Evolutionary conservation across 2,888 invertebrate genomes (phyloP).

Genomic region (Synergus gifuensis): DNA sequence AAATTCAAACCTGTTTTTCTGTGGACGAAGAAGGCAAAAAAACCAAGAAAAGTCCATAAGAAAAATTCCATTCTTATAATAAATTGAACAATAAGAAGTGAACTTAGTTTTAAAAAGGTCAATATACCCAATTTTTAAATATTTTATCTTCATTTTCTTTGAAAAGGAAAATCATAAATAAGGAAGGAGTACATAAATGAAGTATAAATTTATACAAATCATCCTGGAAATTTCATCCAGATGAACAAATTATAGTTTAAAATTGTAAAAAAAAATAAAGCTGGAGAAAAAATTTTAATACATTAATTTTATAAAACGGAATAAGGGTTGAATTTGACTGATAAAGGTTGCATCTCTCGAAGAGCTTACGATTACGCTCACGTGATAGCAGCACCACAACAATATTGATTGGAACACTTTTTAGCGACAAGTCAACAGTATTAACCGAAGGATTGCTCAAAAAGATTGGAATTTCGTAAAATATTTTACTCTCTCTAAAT

Average conservation of each 20-base stretch:
- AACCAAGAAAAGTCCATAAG: background rate
- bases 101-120: too few species aligned
- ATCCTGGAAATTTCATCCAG: too few species aligned
- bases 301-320: background rate
- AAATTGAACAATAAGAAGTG: too few species aligned
- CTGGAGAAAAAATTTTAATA: background rate
- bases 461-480: background rate
- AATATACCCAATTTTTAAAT: too few species aligned
- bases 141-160: background rate
- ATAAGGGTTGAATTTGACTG: background rate
- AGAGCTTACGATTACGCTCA: background rate
- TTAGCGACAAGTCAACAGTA: constrained; percentile 24
- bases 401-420: constrained; percentile 27
- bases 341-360: background rate
- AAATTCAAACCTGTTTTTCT: background rate
- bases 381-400: constrained; percentile 34
- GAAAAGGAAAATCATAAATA: background rate
- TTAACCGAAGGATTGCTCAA: constrained; percentile 27
- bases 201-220: background rate
- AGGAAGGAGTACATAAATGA: background rate
- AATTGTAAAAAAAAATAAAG: too few species aligned
- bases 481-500: background rate
- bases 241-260: too few species aligned
- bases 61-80: background rate
- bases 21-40: background rate